Conservation (phyloP, 2,888 invertebrate genomes). For the Oxytorus armatus region DNA sequence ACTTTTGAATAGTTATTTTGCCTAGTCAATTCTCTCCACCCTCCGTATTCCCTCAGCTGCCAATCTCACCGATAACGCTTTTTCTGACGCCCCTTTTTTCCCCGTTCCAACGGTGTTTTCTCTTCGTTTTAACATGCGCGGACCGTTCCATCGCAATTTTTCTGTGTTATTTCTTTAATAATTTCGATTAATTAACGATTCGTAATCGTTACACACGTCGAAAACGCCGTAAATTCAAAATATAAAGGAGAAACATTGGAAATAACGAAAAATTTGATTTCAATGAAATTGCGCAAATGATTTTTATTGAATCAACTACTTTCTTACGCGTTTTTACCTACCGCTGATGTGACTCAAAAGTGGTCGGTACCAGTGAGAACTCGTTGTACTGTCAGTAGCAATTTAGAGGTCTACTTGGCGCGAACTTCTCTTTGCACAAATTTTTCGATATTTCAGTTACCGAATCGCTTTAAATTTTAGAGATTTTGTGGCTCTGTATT, state of each 20-base stretch:
- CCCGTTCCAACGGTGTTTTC: not conserved
- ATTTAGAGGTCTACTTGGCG: not conserved
- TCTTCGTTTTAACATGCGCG: constrained; percentile 17
- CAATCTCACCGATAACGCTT: constrained; percentile 19
- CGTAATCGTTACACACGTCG: too few species aligned
- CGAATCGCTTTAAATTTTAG: not conserved
- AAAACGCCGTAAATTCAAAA: too few species aligned
- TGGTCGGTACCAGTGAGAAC: too few species aligned
- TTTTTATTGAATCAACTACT: too few species aligned
- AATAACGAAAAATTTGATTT: too few species aligned
- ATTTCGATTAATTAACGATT: not conserved
- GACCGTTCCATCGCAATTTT: not conserved
- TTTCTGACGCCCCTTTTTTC: not conserved
- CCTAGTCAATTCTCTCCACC: constrained; percentile 31
- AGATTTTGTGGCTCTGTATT: not conserved
- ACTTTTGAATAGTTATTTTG: constrained; percentile 70
- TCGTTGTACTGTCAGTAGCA: too few species aligned
- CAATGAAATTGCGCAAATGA: too few species aligned
- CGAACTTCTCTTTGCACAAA: not conserved
- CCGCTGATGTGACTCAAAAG: too few species aligned
- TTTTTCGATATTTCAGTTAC: not conserved
- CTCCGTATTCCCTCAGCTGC: constrained; percentile 5
- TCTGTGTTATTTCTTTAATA: not conserved
- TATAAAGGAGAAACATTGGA: too few species aligned
- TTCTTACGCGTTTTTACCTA: too few species aligned